phyloP scores from a whole-genome alignment of 2,888 invertebrate genomes.

The Tetragonula carbonaria region DNA sequence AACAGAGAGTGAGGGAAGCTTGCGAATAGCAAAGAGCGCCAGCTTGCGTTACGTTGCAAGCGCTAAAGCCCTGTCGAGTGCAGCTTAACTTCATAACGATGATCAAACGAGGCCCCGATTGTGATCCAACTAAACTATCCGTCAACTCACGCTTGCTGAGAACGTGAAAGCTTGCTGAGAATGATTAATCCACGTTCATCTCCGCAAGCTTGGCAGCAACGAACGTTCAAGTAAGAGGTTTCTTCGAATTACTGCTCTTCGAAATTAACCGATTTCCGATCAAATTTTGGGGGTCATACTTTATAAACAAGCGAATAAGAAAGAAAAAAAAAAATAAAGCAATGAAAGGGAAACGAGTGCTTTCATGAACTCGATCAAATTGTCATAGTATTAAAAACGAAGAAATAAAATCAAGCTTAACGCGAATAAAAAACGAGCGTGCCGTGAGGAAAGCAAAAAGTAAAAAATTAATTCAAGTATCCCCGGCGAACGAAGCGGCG shows the following conservation, averaged over 20 bases:
- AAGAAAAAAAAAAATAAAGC: neutral
- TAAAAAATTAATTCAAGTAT: neutral
- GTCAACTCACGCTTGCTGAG: neutral
- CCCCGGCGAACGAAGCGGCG: neutral
- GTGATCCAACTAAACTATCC: constrained; percentile 20
- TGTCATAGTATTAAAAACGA: too few relatives aligned
- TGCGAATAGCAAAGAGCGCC: neutral
- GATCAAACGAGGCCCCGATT: constrained; percentile 27
- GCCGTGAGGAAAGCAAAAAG: too few relatives aligned
- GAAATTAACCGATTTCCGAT: neutral
- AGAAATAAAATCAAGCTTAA: too few relatives aligned
- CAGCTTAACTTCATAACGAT: constrained; percentile 14
- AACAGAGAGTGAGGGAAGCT: neutral
- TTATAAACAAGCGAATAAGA: neutral
- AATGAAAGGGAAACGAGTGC: neutral
- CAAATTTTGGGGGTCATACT: neutral
- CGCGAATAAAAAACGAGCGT: too few relatives aligned
- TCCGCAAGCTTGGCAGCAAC: neutral
- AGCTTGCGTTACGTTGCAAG: constrained; percentile 17
- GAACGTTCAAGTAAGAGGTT: neutral
- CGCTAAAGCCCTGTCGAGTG: constrained; percentile 25
- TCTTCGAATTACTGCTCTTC: neutral
- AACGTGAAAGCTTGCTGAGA: neutral
- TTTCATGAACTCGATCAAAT: neutral
- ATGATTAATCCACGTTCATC: neutral